phyloP scores from a whole-genome alignment of 2,888 invertebrate genomes.

The Entomobrya proxima region DNA sequence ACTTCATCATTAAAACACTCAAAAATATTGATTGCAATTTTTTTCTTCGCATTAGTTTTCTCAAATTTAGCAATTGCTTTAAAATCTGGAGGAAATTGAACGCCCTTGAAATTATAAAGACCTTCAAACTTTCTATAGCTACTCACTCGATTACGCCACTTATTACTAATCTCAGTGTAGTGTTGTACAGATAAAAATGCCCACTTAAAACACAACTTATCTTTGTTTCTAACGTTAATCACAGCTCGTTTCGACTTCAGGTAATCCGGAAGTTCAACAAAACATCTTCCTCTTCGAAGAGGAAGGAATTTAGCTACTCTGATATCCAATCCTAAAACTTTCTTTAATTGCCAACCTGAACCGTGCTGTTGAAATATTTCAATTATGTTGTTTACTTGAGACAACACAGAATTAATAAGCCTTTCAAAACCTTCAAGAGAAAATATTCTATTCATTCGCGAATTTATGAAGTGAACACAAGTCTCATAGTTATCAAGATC shows the following conservation, averaged over 20 bases:
- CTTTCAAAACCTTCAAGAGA: neutral
- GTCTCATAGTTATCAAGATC: neutral
- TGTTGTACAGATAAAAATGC: conserved; percentile 35
- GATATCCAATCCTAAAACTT: conserved; percentile 19
- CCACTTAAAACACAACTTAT: conserved; percentile 40
- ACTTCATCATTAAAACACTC: too few relatives aligned
- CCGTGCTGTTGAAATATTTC: conserved; percentile 41
- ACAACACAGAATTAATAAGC: neutral
- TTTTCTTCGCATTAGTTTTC: neutral
- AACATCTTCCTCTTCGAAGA: conserved; percentile 2
- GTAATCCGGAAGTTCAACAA: neutral
- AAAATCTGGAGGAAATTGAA: conserved; percentile 20
- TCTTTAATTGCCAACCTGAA: conserved; percentile 24
- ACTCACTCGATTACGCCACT: neutral
- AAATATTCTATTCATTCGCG: neutral
- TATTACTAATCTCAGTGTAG: conserved; percentile 6
- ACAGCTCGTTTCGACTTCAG: neutral
- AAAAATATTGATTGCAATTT: conserved; percentile 46
- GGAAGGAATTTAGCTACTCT: neutral
- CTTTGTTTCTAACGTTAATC: conserved; percentile 33
- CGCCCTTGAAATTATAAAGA: conserved; percentile 12
- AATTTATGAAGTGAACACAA: conserved; percentile 34
- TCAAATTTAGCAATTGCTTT: conserved; percentile 26
- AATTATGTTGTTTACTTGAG: neutral
- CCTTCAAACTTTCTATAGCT: conserved; percentile 6